Evolutionary conservation across 1,140 invertebrate species (phyloP).

Genomic region (Sitodiplosis mosellana): DNA sequence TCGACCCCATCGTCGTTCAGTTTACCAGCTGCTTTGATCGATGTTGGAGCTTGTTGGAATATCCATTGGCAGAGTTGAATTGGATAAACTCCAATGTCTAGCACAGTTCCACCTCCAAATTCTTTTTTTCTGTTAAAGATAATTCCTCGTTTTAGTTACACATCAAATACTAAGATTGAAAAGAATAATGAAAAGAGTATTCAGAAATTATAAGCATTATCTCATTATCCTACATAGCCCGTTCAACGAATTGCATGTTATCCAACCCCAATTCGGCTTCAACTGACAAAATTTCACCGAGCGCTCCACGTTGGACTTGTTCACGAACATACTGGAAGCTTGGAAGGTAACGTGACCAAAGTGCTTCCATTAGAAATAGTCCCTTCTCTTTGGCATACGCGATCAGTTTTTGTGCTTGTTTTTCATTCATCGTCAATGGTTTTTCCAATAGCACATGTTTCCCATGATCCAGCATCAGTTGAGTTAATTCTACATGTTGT

Average conservation of each 20-base stretch:
- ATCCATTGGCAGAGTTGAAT: slow-evolving; percentile 54
- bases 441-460: slow-evolving; percentile 72
- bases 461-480: slow-evolving; percentile 47
- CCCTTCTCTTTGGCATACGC: slow-evolving; percentile 36
- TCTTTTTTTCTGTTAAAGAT: slow-evolving; percentile 29
- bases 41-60: slow-evolving; percentile 40
- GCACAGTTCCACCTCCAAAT: slow-evolving; percentile 56
- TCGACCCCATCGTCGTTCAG: slow-evolving; percentile 49
- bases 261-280: slow-evolving; percentile 48
- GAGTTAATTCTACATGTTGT: slow-evolving; percentile 42
- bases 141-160: no score
- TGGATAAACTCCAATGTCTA: slow-evolving; percentile 64
- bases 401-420: slow-evolving; percentile 39
- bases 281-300: slow-evolving; percentile 54
- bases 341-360: slow-evolving; percentile 71
- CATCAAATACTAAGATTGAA: no score
- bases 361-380: slow-evolving; percentile 59
- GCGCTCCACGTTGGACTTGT: slow-evolving; percentile 33
- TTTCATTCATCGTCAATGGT: slow-evolving; percentile 48
- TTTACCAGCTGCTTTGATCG: slow-evolving; percentile 40
- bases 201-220: neutral
- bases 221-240: slow-evolving; percentile 33
- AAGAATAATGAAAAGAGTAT: no score
- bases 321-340: slow-evolving; percentile 44
- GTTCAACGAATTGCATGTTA: no score